Evolutionary conservation across 2,113 vertebrate genomes (phyloP), one percentile per base, ranked within the genome.

Genomic region (Hippocampus barbouri): DNA sequence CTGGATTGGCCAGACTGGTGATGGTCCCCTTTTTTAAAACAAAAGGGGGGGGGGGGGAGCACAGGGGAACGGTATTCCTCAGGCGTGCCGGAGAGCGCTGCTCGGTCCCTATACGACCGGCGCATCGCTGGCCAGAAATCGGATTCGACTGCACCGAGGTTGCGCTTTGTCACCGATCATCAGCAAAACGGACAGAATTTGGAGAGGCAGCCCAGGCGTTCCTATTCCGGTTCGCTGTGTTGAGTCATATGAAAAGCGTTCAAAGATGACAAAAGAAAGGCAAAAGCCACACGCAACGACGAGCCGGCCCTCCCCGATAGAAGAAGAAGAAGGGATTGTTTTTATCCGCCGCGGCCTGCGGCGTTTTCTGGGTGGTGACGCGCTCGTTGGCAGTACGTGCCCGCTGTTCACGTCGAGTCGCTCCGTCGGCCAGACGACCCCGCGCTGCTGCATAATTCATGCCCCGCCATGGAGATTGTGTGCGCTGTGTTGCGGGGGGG

Each of bases 381-480:
- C 79, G 81, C 77, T 79, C 83, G 75, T 73, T 73, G 68, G 16
- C 68, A 72, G 83, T 80, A 75, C 86, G 78, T 83, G 80, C 79
- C 85, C 85, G 83, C 84, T 87, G 83, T 88, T 86, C 84, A 78
- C 74, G 82, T 85, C 75, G 83, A 87, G 76, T 86, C 78, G 80
- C 75, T 81, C 85, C 83, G 79, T 83, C 84, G 85, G 77, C 79
- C 77, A 90, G 87, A 82, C 85, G 87, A 85, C 82, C 83, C 89
- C 78, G 65, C 80, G 79, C 73, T 82, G 69, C 83, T 91, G 80
- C 85, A 91, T 91, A 88, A 89, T 89, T 91, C 83, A 90, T 83
- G 30, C 76, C 68, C 79, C 81, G 86, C 82, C 82, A 85, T 74
- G 23, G 83, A 89, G 80, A 90, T 69, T 20, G 66, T 77, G 66